Evolutionary conservation across 92 coral and sea anemone species (phyloP).

Genomic region (Phenganax stokvisi): DNA sequence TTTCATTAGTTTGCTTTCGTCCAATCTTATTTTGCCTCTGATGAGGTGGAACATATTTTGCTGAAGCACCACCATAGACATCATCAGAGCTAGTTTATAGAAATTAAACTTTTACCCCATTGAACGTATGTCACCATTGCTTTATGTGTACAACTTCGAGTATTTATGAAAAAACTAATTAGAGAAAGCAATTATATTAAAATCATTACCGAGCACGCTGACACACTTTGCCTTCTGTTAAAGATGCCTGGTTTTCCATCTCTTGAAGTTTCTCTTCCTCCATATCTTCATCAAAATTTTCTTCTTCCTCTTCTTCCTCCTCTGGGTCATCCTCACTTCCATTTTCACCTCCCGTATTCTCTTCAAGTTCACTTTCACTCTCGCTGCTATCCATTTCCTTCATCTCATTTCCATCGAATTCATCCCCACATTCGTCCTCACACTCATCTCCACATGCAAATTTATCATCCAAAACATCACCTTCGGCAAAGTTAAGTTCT

Average conservation of each 20-base stretch:
- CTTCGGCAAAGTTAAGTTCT: background rate
- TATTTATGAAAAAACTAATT: too few species aligned
- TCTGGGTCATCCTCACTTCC: conserved; percentile 30
- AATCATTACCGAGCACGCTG: background rate
- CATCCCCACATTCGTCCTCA: conserved; percentile 18
- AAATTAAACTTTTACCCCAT: background rate
- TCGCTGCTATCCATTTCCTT: background rate
- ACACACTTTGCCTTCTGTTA: background rate
- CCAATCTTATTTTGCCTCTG: conserved; percentile 47
- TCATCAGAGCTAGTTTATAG: conserved; percentile 5
- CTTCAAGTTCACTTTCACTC: conserved; percentile 20
- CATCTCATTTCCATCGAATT: background rate
- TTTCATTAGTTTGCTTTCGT: conserved; percentile 51
- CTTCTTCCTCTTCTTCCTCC: background rate
- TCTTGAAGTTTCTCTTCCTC: background rate
- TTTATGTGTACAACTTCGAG: too few species aligned
- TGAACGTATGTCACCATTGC: background rate
- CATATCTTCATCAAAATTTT: background rate
- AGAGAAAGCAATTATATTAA: background rate
- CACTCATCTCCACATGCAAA: conserved; percentile 12
- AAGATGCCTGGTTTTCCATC: conserved; percentile 2
- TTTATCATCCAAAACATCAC: conserved; percentile 3
- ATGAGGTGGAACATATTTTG: conserved; percentile 83
- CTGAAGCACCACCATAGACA: conserved; percentile 35
- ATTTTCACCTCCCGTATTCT: background rate